Conservation (phyloP, 2,113 vertebrate species). For the Daboia siamensis region DNA sequence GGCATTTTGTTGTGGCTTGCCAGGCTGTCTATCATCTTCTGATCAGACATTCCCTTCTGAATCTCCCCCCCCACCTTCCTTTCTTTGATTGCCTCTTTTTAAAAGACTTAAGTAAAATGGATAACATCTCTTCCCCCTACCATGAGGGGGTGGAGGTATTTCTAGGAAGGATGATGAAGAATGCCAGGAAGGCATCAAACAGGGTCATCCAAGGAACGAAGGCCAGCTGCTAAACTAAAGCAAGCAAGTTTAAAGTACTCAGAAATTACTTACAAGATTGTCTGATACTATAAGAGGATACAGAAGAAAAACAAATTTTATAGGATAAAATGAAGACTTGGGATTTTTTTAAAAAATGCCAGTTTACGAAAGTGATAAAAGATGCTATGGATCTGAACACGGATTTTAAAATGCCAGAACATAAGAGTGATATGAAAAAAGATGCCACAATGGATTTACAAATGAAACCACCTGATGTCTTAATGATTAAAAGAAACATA, state of each 20-base stretch:
- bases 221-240: background rate
- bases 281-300: background rate
- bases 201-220: background rate
- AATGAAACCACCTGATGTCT: background rate
- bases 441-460: background rate
- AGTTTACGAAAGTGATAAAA: background rate
- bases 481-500: background rate
- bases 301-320: background rate
- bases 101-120: background rate
- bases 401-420: background rate
- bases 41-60: background rate
- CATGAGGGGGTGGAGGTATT: background rate
- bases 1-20: background rate
- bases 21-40: background rate
- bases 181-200: background rate
- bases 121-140: background rate
- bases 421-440: background rate
- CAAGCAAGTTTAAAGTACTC: background rate
- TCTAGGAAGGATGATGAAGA: background rate
- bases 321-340: background rate
- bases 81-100: background rate
- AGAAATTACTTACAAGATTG: background rate
- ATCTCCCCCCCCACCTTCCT: background rate
- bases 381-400: background rate
- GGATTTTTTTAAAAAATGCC: background rate